Evolutionary conservation across 2,113 vertebrate genomes (phyloP).

Genomic region (Thalassoma bifasciatum): DNA sequence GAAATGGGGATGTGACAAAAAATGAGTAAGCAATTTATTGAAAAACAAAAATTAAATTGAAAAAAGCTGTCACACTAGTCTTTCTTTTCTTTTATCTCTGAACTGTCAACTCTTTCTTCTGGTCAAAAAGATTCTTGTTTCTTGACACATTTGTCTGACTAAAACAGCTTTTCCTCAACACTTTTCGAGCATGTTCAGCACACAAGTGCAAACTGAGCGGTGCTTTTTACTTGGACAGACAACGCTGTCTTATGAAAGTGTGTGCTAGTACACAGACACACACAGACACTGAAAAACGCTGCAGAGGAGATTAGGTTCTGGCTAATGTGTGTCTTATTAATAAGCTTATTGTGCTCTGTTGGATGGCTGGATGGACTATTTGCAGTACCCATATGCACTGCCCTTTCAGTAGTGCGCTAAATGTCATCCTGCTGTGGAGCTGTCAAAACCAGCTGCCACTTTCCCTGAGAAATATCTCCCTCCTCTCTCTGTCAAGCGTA

Average conservation of each 20-base stretch:
- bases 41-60: too few relatives aligned
- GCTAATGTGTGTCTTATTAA: neutral
- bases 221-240: neutral
- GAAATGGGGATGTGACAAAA: too few relatives aligned
- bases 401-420: conserved; percentile 27
- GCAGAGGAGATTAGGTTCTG: neutral
- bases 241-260: neutral
- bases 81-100: neutral
- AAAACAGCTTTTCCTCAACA: neutral
- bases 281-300: neutral
- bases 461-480: neutral
- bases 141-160: neutral
- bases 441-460: conserved; percentile 29
- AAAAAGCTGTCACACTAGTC: neutral
- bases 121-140: neutral
- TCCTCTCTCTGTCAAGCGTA: neutral
- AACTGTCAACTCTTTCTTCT: neutral
- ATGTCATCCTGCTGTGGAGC: conserved; percentile 27
- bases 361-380: conserved; percentile 1
- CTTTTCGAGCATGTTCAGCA: neutral
- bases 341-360: neutral
- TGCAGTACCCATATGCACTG: neutral
- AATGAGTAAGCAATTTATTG: too few relatives aligned
- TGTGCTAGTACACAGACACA: neutral
- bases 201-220: conserved; percentile 5